Evolutionary conservation across 2,797 vertebrate species (phyloP).

Genomic region (Prionace glauca): DNA sequence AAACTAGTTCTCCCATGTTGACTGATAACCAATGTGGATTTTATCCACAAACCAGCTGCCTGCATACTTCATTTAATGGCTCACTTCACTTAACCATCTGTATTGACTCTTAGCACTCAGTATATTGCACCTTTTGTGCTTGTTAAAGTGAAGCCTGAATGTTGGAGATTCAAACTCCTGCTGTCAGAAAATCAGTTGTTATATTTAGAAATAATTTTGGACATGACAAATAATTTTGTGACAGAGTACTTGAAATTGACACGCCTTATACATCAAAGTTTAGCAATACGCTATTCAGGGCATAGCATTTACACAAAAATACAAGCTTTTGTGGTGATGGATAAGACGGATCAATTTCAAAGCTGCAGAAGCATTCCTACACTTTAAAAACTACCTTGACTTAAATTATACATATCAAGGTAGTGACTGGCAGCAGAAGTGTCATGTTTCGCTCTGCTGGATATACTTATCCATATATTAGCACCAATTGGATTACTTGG

Average conservation of each 20-base stretch:
- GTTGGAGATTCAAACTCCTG: constrained; percentile 8
- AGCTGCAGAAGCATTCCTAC: background rate
- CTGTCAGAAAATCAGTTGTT: background rate
- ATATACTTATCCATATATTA: background rate
- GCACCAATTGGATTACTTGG: background rate
- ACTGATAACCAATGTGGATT: background rate
- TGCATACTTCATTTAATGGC: background rate
- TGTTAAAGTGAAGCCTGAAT: background rate
- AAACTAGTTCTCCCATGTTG: background rate
- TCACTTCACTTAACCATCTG: background rate
- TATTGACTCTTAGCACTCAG: background rate
- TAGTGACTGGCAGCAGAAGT: constrained; percentile 25
- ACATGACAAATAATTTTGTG: constrained; percentile 1
- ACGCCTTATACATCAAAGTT: background rate
- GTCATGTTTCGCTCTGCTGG: background rate
- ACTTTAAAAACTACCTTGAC: background rate
- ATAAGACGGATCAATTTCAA: constrained; percentile 11
- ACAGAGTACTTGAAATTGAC: constrained; percentile 6
- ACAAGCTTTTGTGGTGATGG: background rate
- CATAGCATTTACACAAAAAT: background rate
- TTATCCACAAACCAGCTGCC: background rate
- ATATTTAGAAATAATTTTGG: constrained; percentile 27
- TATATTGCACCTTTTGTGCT: background rate
- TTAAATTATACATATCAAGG: constrained; percentile 9
- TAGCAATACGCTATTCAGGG: background rate